Evolutionary conservation across 2,888 invertebrate genomes (phyloP).

Genomic region (Enchytraeus crypticus): DNA sequence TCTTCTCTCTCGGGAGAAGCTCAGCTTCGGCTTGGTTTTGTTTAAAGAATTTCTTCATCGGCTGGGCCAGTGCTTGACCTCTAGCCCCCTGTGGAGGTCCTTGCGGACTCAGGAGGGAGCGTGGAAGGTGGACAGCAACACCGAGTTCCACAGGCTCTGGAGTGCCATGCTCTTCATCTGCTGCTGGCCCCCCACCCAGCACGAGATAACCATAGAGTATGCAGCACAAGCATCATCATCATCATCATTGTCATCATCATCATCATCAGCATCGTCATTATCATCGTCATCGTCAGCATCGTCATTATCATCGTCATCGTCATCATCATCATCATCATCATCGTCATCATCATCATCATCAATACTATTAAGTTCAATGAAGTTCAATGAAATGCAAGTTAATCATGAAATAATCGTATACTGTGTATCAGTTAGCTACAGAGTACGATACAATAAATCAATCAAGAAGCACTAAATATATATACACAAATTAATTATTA

Average conservation of each 20-base stretch:
- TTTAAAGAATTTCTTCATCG: conserved; percentile 84
- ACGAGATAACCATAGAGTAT: conserved; percentile 29
- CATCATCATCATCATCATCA: conserved; percentile 2
- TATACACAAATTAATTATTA: too few species aligned
- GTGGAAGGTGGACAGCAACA: conserved; percentile 15
- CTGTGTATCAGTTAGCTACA: too few species aligned
- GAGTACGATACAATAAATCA: too few species aligned
- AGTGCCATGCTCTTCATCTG: conserved; percentile 92
- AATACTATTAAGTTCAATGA: background rate
- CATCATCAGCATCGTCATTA: too few species aligned
- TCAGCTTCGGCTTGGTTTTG: conserved; percentile 89
- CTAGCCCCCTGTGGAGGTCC: conserved; percentile 13
- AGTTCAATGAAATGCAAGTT: too few species aligned
- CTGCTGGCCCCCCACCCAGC: conserved; percentile 70
- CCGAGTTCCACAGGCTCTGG: conserved; percentile 85
- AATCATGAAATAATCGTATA: too few species aligned
- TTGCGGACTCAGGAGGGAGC: background rate
- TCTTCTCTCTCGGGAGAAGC: conserved; percentile 81
- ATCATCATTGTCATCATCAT: conserved; percentile 1
- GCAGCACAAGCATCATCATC: conserved; percentile 14
- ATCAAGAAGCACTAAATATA: too few species aligned
- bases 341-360: conserved; percentile 1
- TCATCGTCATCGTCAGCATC: too few species aligned
- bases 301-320: background rate
- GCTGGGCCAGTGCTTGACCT: conserved; percentile 47